Base-by-base conservation (phyloP, 2,888 invertebrate species). In the Melieria picta region DNA sequence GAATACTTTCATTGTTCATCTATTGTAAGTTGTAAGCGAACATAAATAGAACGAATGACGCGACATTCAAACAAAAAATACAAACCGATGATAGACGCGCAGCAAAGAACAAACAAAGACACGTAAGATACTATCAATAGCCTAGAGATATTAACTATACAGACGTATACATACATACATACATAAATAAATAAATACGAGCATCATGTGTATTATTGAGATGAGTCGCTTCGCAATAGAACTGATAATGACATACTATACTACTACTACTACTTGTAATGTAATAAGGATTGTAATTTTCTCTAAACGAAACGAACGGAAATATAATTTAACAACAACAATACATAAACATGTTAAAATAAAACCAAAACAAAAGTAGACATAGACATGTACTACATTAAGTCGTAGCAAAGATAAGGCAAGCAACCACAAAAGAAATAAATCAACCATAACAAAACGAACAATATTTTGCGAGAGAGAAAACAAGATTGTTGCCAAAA, bases 401-500 rank as follows among this genome's bases (percentile, higher is more conserved):
- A 30, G 30, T 30, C 30, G 30, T 30, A 30, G 30, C 30, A 30
- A 30, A 30, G 30, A 30, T 30, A 30, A 30, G 30, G 30, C 30
- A 30, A 30, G 30, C 30, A 30, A 30, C 30, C 30, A 30, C 30
- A 30, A 30, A 30, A 30, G 11, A 42, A 69, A 47, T 10, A 52
- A 62, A 45, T 55, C 42, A 45, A 70, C 5, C 46, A 48, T 47
- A 61, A 71, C 10, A 67, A 30, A 45, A 71, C 43, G 50, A 48
- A 65, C 63, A 72, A 72, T 64, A 67, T 58, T 63, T 67, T 72
- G 81, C 81, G 83, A 83, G 83, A 83, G 84, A 83, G 77, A 77
- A 77, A 83, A 83, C 84, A 82, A 83, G 83, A 83, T 83, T 83
- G 83, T 83, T 83, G 83, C 84, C 83, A 83, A 81, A 80, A 78